Base-by-base conservation (phyloP, 1,140 invertebrate species). In the Formica selysi region DNA sequence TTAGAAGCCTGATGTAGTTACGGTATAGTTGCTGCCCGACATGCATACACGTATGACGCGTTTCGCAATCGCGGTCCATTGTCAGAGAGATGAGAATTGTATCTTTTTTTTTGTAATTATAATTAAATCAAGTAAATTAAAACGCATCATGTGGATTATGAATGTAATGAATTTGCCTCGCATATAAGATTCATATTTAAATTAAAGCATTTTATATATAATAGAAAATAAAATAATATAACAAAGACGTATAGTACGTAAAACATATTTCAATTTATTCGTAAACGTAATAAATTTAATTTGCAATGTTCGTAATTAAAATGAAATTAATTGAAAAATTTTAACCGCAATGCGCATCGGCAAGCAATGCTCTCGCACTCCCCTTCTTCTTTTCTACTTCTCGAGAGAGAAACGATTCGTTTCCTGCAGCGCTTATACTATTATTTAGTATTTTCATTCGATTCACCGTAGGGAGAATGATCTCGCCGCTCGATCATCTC, bases 401-500 rank as follows among this genome's bases (percentile, higher is more conserved):
- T 57, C 32, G 19, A 61, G n/a, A 73, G 44, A 51, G 38, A n/a
- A 51, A 71, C 26, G 38, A 48, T 44, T 13, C 26, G 38, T 61
- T 81, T 83, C 38, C 54, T 62, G 79, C 5, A 29, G 26, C 8
- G 54, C 38, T 36, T 48, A 44, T 36, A 22, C 78, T 29, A 29
- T 29, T 29, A 29, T 29, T 29, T 29, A 29, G 41, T 59, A 70
- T 83, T 83, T 74, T 83, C 68, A 83, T 74, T 83, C 68, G 54
- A 83, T 83, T 74, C 61, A 74, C 1, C 64, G 48, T 44, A 54
- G 36, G 38, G 68, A 44, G 79, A 61, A 44, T 13, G 57, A 83
- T 51, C 48, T 19, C 68, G 68, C 26, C 11, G 26, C 68, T 74
- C 54, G 67, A 73, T 83, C 79, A 83, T 83, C 68, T 26, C 36